Evolutionary conservation across 2,113 vertebrate species (phyloP).

Genomic region (Mugil cephalus): DNA sequence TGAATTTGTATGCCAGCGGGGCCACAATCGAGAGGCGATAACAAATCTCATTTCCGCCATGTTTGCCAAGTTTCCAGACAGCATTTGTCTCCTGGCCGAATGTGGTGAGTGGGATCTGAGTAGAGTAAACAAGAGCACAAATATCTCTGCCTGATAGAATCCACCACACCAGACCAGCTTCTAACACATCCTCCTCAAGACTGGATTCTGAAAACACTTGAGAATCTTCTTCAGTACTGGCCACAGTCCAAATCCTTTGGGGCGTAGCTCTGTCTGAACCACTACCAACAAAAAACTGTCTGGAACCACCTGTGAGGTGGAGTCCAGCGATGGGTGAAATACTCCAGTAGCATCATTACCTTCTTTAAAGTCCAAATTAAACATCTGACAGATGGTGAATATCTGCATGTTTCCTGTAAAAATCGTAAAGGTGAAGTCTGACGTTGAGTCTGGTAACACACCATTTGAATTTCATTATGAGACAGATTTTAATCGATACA

Average conservation of each 20-base stretch:
- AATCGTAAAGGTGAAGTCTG: too few species aligned
- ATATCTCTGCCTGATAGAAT: slow-evolving; percentile 50
- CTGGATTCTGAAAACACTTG: slow-evolving; percentile 29
- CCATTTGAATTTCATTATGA: too few species aligned
- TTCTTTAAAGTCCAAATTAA: too few species aligned
- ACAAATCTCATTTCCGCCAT: slow-evolving; percentile 73
- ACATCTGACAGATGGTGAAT: too few species aligned
- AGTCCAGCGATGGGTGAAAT: too few species aligned
- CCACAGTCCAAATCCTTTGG: neutral
- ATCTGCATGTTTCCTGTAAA: too few species aligned
- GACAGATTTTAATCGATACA: too few species aligned
- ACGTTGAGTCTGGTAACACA: too few species aligned
- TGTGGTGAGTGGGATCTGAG: slow-evolving; percentile 51
- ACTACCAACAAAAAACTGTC: neutral
- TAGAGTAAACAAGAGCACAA: slow-evolving; percentile 61
- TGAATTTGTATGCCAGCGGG: slow-evolving; percentile 36
- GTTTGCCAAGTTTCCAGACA: slow-evolving; percentile 67
- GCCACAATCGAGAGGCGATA: slow-evolving; percentile 56
- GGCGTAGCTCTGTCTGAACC: neutral
- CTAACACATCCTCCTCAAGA: neutral
- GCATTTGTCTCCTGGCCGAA: slow-evolving; percentile 66
- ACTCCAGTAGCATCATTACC: too few species aligned
- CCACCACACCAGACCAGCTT: slow-evolving; percentile 23
- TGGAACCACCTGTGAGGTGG: neutral
- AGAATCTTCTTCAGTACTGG: slow-evolving; percentile 1